phyloP scores from a whole-genome alignment of 2,113 vertebrate species.

The Gavia stellata region DNA sequence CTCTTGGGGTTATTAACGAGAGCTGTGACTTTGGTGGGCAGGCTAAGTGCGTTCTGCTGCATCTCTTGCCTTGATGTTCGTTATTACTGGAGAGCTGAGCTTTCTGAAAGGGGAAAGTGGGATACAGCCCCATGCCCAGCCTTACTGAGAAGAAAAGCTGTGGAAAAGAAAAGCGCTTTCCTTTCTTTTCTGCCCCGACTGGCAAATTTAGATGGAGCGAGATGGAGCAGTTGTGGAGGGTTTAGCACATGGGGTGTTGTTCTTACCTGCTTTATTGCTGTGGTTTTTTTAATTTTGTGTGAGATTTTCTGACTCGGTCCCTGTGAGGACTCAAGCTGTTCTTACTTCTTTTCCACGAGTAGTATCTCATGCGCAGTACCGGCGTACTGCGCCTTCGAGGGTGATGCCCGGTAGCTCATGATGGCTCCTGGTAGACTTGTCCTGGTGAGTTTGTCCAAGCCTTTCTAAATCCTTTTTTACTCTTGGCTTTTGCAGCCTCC shows the following conservation, averaged over 20 bases:
- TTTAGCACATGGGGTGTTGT: accelerated
- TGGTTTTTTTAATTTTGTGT: not conserved
- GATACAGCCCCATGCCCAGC: not conserved
- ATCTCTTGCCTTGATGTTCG: accelerated
- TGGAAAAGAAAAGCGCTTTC: not conserved
- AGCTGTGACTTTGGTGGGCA: not conserved
- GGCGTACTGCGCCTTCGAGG: accelerated
- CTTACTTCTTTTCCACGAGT: not conserved
- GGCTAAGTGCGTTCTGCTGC: accelerated
- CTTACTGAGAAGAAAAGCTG: not conserved
- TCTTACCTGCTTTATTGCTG: not conserved
- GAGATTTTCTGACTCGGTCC: not conserved
- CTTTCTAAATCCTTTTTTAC: not conserved
- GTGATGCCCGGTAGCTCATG: accelerated
- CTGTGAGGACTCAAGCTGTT: not conserved
- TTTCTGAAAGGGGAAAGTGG: not conserved
- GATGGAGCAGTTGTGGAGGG: accelerated
- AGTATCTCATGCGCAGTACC: not conserved
- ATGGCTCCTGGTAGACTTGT: not conserved
- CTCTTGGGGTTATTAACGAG: not conserved
- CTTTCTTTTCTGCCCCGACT: not conserved
- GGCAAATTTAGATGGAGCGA: not conserved
- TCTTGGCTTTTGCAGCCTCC: not conserved
- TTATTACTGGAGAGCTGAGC: not conserved
- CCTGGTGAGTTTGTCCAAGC: too few relatives aligned